Conservation (phyloP, 2,888 invertebrate genomes). For the Resseliella maxima region DNA sequence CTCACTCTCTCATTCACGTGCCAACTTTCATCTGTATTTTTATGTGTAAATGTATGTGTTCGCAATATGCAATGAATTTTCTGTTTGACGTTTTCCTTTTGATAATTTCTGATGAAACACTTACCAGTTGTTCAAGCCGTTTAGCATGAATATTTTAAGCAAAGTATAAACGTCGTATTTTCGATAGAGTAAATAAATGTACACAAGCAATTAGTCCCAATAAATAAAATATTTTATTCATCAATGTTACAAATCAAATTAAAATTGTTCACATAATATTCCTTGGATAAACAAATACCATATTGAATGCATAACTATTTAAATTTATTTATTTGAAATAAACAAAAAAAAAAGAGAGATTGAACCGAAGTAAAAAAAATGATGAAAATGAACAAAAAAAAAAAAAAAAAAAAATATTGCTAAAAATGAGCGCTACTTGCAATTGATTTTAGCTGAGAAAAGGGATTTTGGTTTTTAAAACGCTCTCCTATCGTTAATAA, state of each 20-base stretch:
- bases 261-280: neutral
- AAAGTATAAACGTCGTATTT: neutral
- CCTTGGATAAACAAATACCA: neutral
- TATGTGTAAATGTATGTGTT: no score
- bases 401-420: neutral
- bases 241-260: neutral
- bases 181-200: neutral
- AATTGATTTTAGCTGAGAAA: neutral
- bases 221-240: constrained; percentile 38
- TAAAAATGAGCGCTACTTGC: neutral
- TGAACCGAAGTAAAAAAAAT: neutral
- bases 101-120: no score
- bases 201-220: neutral
- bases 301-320: constrained; percentile 16
- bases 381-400: no score
- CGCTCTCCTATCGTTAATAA: neutral
- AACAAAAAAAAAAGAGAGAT: neutral
- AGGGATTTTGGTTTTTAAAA: neutral
- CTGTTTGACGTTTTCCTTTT: no score
- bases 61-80: no score
- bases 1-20: no score
- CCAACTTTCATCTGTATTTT: no score
- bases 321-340: neutral
- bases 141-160: no score
- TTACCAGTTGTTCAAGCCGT: no score